These are phyloP conservation scores for Gila orcuttii DNA, from an alignment of 2,113 vertebrate genomes.

Conservation along the genomic window DNA sequence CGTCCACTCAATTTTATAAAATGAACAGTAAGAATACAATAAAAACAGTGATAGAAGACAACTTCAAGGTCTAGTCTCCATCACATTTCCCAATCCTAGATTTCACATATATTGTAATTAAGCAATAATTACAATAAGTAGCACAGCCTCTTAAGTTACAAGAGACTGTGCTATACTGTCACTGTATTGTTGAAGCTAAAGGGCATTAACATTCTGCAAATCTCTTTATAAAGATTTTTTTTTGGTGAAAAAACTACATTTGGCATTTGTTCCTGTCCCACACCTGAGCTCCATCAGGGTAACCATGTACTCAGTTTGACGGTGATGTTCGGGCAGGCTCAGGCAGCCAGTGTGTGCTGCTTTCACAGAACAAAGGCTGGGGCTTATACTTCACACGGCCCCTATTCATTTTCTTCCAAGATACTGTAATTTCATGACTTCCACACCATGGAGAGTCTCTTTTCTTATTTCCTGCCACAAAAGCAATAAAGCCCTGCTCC, in stretches of 20 bases:
- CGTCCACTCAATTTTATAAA: too few relatives aligned
- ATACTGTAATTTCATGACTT: constrained; percentile 70
- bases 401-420: constrained; percentile 66
- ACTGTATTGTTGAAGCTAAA: neutral
- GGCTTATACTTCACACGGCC: constrained; percentile 58
- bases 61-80: too few relatives aligned
- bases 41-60: too few relatives aligned
- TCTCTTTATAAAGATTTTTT: neutral
- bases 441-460: constrained; percentile 67
- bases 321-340: constrained; percentile 39
- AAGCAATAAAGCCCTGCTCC: constrained; percentile 68
- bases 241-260: neutral
- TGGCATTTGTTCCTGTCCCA: constrained; percentile 8
- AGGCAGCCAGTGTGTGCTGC: constrained; percentile 36
- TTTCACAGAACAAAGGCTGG: constrained; percentile 63
- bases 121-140: neutral
- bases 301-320: constrained; percentile 25
- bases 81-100: neutral
- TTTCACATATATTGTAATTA: neutral
- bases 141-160: neutral
- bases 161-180: neutral
- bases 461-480: constrained; percentile 74
- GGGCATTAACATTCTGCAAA: neutral
- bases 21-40: too few relatives aligned
- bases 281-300: constrained; percentile 18